Percentiles rank a stretch among this genome's conserved stretches.
phyloP scores from a whole-genome alignment of 2,797 vertebrate species.

The Enteromius unitaeniatus region DNA sequence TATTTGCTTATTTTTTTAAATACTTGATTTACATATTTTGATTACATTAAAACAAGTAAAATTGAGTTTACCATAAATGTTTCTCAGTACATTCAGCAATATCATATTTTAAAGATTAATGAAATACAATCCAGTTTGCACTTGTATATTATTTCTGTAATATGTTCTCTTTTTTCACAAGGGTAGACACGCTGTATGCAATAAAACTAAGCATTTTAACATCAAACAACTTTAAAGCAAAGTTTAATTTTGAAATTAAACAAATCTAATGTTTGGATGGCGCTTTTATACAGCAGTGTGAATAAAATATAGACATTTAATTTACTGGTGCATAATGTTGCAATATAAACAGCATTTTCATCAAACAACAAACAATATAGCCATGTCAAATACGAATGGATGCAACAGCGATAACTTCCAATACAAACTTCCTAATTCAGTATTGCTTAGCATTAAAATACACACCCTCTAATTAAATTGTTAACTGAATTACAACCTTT shows the following conservation, averaged over 20 bases:
- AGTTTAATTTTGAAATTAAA: not conserved
- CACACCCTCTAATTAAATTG: not conserved
- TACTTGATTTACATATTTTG: not conserved
- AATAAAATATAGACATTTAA: not conserved
- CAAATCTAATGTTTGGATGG: not conserved
- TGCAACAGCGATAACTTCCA: not conserved
- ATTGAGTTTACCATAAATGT: not conserved
- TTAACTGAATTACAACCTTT: constrained; percentile 7
- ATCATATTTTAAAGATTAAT: not conserved
- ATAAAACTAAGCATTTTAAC: not conserved
- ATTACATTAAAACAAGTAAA: not conserved
- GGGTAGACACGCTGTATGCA: not conserved
- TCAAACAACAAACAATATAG: not conserved
- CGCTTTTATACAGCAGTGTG: not conserved
- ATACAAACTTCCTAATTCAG: not conserved
- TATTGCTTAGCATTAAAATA: not conserved
- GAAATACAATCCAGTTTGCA: not conserved
- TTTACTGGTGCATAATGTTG: not conserved
- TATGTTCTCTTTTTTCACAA: not conserved
- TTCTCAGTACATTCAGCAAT: not conserved
- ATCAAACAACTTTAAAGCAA: not conserved
- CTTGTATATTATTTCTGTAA: not conserved
- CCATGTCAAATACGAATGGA: not conserved
- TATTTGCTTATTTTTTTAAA: not conserved
- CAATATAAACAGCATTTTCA: not conserved